A percentile compares a stretch with the other conserved stretches of the same genome.
Evolutionary conservation across 2,113 vertebrate species (phyloP).

Genomic region (Anguilla rostrata): DNA sequence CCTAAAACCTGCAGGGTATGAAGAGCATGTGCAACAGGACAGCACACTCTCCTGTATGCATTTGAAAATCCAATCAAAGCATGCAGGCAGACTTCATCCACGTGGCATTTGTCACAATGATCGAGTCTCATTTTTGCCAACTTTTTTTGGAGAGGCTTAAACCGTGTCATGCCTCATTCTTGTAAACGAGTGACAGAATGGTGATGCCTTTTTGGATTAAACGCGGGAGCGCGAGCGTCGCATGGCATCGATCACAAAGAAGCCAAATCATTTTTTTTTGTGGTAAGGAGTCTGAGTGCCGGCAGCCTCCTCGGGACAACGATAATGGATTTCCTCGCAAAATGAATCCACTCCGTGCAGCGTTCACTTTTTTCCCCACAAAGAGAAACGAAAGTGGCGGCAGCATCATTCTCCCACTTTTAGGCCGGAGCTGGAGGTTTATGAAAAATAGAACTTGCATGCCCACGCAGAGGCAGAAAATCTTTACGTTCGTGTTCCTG

Average conservation of each 20-base stretch:
- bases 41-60: neutral
- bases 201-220: neutral
- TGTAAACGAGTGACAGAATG: neutral
- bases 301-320: slow-evolving; percentile 62
- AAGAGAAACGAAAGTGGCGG: slow-evolving; percentile 52
- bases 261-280: slow-evolving; percentile 50
- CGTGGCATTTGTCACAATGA: neutral
- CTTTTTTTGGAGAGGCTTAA: neutral
- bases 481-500: neutral
- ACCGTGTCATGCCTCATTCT: neutral
- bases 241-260: slow-evolving; percentile 34
- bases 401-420: neutral
- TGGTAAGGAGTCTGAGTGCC: slow-evolving; percentile 66
- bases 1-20: neutral
- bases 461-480: neutral
- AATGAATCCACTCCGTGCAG: slow-evolving; percentile 64
- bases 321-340: slow-evolving; percentile 57
- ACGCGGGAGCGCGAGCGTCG: neutral
- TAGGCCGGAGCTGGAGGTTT: neutral
- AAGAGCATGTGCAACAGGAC: neutral
- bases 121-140: neutral
- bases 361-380: slow-evolving; percentile 37
- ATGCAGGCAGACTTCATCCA: neutral
- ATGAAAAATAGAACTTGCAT: neutral
- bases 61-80: neutral